Evolutionary conservation across 2,113 vertebrate genomes (phyloP).

Genomic region (Carettochelys insculpta): DNA sequence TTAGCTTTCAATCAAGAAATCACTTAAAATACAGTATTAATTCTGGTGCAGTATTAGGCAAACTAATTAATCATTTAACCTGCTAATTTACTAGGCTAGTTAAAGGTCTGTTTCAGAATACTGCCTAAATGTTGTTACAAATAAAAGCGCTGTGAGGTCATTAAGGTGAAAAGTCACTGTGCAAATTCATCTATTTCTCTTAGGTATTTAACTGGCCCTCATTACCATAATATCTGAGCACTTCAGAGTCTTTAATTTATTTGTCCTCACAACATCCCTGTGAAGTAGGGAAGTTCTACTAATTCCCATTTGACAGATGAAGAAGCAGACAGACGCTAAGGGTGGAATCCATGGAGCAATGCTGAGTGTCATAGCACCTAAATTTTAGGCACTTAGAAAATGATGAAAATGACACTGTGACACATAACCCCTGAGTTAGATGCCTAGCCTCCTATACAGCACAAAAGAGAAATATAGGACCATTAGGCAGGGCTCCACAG

Average conservation of each 20-base stretch:
- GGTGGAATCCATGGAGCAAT: not conserved
- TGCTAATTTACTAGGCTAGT: constrained; percentile 39
- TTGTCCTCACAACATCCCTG: not conserved
- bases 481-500: not conserved
- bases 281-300: not conserved
- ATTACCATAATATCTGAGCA: accelerated
- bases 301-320: not conserved
- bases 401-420: not conserved
- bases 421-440: not conserved
- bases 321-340: not conserved
- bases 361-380: not conserved
- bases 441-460: not conserved
- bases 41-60: not conserved
- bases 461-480: not conserved
- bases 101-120: not conserved
- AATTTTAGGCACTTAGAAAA: not conserved
- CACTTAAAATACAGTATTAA: constrained; percentile 49
- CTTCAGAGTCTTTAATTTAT: not conserved
- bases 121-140: not conserved
- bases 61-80: constrained; percentile 28
- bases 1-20: constrained; percentile 22
- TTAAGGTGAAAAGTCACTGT: not conserved
- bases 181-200: not conserved
- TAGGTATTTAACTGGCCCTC: not conserved
- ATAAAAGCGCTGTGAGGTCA: not conserved